Conservation (phyloP, 2,888 invertebrate genomes). For the Acanthoscelides obtectus region DNA sequence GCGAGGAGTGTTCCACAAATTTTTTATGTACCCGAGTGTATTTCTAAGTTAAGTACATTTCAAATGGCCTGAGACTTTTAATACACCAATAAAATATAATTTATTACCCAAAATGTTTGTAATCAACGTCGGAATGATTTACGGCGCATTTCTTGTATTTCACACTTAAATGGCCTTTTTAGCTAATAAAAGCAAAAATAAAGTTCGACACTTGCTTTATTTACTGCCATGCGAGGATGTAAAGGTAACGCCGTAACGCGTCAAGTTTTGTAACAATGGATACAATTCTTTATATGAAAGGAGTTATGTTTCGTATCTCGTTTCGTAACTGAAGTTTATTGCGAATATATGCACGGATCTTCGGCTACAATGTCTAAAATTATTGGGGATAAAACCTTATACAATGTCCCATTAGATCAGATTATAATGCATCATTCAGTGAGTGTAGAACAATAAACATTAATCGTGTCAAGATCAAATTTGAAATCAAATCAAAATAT, state of each 20-base stretch:
- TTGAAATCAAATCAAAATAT: no score
- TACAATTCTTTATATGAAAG: background rate
- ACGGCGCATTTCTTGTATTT: slow-evolving; percentile 17
- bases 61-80: slow-evolving; percentile 20
- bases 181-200: slow-evolving; percentile 3
- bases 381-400: no score
- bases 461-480: no score
- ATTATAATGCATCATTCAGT: no score
- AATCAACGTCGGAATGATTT: slow-evolving; percentile 32
- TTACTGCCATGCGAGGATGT: slow-evolving; percentile 5
- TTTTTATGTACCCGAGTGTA: slow-evolving; percentile 10
- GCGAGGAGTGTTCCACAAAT: background rate
- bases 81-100: slow-evolving; percentile 28
- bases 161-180: slow-evolving; percentile 16
- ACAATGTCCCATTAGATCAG: no score
- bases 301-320: no score
- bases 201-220: slow-evolving; percentile 15
- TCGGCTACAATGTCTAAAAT: no score
- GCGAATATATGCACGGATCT: no score
- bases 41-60: slow-evolving; percentile 21
- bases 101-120: slow-evolving; percentile 31
- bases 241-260: background rate
- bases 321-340: no score
- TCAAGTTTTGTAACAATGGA: background rate
- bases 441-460: no score